Evolutionary conservation across 2,797 vertebrate genomes (phyloP).

Genomic region (Rhinatrema bivittatum): DNA sequence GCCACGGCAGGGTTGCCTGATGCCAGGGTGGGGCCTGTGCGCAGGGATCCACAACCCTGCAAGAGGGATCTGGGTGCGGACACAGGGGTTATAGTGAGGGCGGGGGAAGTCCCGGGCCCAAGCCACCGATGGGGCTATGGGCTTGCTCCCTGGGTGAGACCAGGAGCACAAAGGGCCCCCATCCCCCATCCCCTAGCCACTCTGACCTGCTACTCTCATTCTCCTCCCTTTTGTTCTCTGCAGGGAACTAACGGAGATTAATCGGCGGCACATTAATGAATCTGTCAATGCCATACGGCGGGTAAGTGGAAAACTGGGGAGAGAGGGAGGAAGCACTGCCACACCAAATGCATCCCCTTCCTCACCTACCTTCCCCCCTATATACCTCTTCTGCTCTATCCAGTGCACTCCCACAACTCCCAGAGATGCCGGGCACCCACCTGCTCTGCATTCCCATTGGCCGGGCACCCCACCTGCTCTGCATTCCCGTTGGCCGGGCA

Average conservation of each 20-base stretch:
- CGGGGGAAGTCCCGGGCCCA: too few species aligned
- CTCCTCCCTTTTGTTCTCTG: background rate
- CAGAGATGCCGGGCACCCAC: too few species aligned
- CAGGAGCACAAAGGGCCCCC: background rate
- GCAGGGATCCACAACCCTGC: too few species aligned
- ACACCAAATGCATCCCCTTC: too few species aligned
- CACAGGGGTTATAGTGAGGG: background rate
- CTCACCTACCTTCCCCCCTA: background rate
- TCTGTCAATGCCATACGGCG: slow-evolving; percentile 70
- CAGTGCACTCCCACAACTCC: background rate
- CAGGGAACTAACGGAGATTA: slow-evolving; percentile 80
- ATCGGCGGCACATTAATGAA: slow-evolving; percentile 76
- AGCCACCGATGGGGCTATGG: background rate
- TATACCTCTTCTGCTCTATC: background rate
- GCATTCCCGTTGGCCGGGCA: too few species aligned
- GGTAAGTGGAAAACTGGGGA: too few species aligned
- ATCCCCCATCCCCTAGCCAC: background rate
- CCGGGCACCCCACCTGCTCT: too few species aligned
- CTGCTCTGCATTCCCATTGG: too few species aligned
- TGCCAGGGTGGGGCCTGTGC: background rate
- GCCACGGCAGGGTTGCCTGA: fast-evolving
- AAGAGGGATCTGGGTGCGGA: background rate
- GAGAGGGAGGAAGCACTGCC: too few species aligned
- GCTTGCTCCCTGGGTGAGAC: background rate
- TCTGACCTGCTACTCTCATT: background rate